Conservation (phyloP, 2,113 vertebrate genomes). For the Prochilodus magdalenae region DNA sequence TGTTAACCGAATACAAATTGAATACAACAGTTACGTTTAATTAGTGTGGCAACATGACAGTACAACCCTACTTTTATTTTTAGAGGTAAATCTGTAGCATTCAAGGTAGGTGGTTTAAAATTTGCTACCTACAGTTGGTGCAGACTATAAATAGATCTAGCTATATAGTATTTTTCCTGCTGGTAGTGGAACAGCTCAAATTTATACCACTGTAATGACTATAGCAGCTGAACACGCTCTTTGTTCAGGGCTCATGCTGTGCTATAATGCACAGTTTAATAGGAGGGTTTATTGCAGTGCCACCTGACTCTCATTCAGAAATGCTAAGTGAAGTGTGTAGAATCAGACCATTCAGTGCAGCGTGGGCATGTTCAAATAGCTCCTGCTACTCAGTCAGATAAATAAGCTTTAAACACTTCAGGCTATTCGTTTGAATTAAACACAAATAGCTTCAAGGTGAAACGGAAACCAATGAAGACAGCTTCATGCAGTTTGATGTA, state of each 20-base stretch:
- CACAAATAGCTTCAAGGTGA: constrained; percentile 5
- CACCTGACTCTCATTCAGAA: not conserved
- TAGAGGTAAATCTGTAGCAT: no score
- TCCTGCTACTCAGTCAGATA: not conserved
- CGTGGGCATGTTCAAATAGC: not conserved
- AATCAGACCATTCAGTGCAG: not conserved
- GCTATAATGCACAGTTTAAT: not conserved
- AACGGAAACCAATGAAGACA: constrained; percentile 11
- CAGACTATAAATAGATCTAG: constrained; percentile 12
- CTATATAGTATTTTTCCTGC: constrained; percentile 1
- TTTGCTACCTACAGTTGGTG: not conserved
- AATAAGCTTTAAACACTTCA: not conserved
- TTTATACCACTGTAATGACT: constrained; percentile 17
- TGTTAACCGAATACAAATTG: no score
- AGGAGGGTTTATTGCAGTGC: not conserved
- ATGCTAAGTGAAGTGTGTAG: not conserved
- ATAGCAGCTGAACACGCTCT: not conserved
- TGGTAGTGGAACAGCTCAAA: not conserved
- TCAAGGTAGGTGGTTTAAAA: no score
- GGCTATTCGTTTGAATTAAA: constrained; percentile 6
- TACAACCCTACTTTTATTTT: no score
- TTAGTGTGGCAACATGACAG: no score
- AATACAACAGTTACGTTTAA: no score
- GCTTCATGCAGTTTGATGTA: constrained; percentile 4
- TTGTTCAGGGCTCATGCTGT: not conserved